phyloP scores from a whole-genome alignment of 2,113 vertebrate genomes.

The Xyliphius kryptos region DNA sequence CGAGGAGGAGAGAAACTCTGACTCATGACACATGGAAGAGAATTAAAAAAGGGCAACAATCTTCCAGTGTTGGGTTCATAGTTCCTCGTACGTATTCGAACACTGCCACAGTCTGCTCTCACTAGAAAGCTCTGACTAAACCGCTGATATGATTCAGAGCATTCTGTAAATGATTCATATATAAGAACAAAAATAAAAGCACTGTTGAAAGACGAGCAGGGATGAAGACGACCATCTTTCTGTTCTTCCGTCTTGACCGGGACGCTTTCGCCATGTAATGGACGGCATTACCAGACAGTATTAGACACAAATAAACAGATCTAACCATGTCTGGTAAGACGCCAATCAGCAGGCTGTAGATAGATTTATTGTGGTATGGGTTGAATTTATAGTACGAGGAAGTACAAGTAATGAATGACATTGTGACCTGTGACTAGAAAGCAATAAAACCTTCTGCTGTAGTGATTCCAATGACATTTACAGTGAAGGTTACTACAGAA shows the following conservation, averaged over 20 bases:
- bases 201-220: too few species aligned
- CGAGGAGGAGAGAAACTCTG: slow-evolving; percentile 58
- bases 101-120: too few species aligned
- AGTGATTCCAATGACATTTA: background rate
- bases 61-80: slow-evolving; percentile 70
- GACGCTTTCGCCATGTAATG: slow-evolving; percentile 68
- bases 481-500: background rate
- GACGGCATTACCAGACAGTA: slow-evolving; percentile 99
- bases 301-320: slow-evolving; percentile 88
- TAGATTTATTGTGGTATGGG: background rate
- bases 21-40: slow-evolving; percentile 68
- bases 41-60: slow-evolving; percentile 45
- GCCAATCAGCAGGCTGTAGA: slow-evolving; percentile 74
- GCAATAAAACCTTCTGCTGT: background rate
- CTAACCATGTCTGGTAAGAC: slow-evolving; percentile 99
- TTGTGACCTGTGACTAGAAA: too few species aligned
- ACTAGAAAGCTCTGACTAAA: too few species aligned
- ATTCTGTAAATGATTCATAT: too few species aligned
- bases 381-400: too few species aligned
- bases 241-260: slow-evolving; percentile 23
- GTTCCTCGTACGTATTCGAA: slow-evolving; percentile 47
- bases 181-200: too few species aligned
- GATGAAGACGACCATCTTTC: too few species aligned
- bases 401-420: too few species aligned
- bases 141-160: too few species aligned